These are phyloP conservation scores for Leptinotarsa haldemani DNA, from an alignment of 2,888 invertebrate genomes.

Conservation along the genomic window DNA sequence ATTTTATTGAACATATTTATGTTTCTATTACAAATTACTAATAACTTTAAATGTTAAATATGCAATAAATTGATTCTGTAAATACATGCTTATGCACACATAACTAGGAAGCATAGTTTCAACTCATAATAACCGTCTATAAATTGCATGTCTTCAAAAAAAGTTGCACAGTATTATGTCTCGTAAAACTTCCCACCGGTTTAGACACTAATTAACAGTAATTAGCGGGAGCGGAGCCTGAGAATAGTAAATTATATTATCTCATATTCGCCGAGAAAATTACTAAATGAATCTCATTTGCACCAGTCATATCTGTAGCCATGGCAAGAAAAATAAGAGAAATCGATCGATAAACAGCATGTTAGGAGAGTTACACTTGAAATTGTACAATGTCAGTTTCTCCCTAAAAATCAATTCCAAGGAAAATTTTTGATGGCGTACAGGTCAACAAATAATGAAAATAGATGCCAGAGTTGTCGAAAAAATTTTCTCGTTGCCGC, in stretches of 20 bases:
- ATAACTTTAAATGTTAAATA: too few species aligned
- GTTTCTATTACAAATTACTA: too few species aligned
- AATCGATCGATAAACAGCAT: background rate
- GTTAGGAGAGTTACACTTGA: background rate
- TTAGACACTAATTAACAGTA: conserved; percentile 3
- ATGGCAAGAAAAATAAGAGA: background rate
- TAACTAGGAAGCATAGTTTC: background rate
- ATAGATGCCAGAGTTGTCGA: too few species aligned
- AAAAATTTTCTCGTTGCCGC: too few species aligned
- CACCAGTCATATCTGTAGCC: background rate
- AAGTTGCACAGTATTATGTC: background rate
- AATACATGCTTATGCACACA: background rate
- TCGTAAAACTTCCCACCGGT: conserved; percentile 1
- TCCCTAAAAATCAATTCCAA: too few species aligned
- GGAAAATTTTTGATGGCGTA: too few species aligned
- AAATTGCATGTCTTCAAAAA: background rate
- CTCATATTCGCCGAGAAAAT: background rate
- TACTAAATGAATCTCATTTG: conserved; percentile 1
- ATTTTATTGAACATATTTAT: too few species aligned
- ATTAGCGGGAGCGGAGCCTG: conserved; percentile 4
- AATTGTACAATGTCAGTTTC: too few species aligned
- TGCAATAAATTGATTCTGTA: background rate
- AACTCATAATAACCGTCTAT: background rate
- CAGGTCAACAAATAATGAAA: too few species aligned
- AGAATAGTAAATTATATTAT: conserved; percentile 2